Base-by-base conservation (phyloP, 2,888 invertebrate species). In the Cheilosia impressa region DNA sequence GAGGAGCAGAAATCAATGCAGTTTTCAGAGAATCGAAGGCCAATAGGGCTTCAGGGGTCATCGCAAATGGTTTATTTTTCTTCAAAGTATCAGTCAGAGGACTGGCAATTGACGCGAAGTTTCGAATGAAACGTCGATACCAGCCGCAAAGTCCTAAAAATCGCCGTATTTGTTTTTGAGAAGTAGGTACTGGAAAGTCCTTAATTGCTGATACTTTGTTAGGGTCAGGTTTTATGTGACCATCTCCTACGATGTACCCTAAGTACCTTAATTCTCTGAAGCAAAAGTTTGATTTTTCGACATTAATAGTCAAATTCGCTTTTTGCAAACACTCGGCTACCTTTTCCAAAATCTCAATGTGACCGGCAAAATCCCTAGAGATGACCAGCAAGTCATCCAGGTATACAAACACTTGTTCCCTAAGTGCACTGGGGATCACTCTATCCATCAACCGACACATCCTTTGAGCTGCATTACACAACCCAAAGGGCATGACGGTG, bases 101-200 rank as follows among this genome's bases (percentile, higher is more conserved):
- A 13, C 38, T 22, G 4, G 58, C 58, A 22, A 58, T 41, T 0
- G 58, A 19, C n/a, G 47, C 19, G 5, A 47, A 47, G 7, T 47
- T 47, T 0, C 47, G 47, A 7, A 47, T 82, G 41, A 88, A 88
- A 0, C 88, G 47, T 0, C 85, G 22, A 38, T 87, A 88, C 87
- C 87, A 88, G 0, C 87, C 87, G 1, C 87, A 84, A 31, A 87
- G 82, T 0, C 88, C 87, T 1, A 87, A n/a, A n/a, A 88, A 87
- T 10, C 87, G 72, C 0, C 88, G 43, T 0, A 88, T 80, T n/a
- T 88, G 79, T 15, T 79, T 45, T 3, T 63, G 24, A 0, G 50
- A 53, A 24, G 68, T 76, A 4, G 87, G 34, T 15, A 22, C 22
- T n/a, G 17, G 50, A 15, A 50, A 66, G 31, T 7, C 4, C 7